phyloP scores from a whole-genome alignment of 2,797 vertebrate genomes.

The Oryzias sinensis region DNA sequence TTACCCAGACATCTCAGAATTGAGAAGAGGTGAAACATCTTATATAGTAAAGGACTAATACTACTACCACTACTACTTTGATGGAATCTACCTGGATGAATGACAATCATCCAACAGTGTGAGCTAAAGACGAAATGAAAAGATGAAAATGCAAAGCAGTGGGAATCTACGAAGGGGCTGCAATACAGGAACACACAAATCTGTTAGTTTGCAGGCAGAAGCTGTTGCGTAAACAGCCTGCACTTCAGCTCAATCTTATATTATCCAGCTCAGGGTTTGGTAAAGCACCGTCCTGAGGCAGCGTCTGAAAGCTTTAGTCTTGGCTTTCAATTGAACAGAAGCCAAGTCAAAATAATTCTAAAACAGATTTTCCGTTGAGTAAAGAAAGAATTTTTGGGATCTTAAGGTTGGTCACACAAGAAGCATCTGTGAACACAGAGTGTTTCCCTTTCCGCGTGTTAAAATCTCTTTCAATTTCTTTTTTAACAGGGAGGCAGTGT shows the following conservation, averaged over 20 bases:
- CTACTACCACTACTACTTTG: no score
- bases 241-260: conserved; percentile 24
- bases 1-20: no score
- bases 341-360: conserved; percentile 24
- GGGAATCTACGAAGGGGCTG: neutral
- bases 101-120: neutral
- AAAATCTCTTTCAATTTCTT: conserved; percentile 14
- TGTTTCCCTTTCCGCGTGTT: conserved; percentile 8
- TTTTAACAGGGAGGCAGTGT: conserved; percentile 18
- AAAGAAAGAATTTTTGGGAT: conserved; percentile 23
- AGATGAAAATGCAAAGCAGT: neutral
- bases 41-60: no score
- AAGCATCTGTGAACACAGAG: neutral
- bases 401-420: conserved; percentile 10
- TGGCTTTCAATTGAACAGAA: conserved; percentile 24
- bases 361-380: conserved; percentile 12
- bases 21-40: no score
- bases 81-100: no score
- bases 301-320: conserved; percentile 35
- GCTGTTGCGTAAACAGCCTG: conserved; percentile 40
- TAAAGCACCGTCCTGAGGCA: conserved; percentile 35
- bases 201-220: conserved; percentile 3
- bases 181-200: neutral
- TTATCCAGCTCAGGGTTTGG: conserved; percentile 28
- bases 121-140: conserved; percentile 3